Conservation (phyloP, 2,888 invertebrate species). For the Hyppa rectilinea region DNA sequence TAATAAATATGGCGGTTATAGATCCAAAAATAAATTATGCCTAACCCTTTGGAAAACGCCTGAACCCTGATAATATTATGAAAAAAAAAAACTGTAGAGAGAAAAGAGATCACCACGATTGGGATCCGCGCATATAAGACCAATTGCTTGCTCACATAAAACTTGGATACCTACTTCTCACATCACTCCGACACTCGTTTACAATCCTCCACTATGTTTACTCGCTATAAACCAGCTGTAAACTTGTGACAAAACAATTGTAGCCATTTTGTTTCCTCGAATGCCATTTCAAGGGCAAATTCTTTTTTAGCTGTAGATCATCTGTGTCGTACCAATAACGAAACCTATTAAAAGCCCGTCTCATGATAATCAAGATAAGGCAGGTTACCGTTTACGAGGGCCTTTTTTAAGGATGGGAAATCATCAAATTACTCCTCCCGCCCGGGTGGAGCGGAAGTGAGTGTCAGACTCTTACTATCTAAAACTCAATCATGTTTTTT, state of each 20-base stretch:
- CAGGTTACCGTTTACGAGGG: neutral
- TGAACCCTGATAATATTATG: too few relatives aligned
- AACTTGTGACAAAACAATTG: constrained; percentile 18
- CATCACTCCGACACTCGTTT: constrained; percentile 26
- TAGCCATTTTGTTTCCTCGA: constrained; percentile 5
- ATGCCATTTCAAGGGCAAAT: too few relatives aligned
- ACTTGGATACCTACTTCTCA: too few relatives aligned
- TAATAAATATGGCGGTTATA: too few relatives aligned
- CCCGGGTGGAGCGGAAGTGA: too few relatives aligned
- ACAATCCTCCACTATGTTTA: constrained; percentile 16
- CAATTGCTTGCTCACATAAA: too few relatives aligned
- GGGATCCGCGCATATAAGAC: neutral
- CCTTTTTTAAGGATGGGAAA: too few relatives aligned
- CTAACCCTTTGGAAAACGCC: neutral
- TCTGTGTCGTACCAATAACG: neutral
- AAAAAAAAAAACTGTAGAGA: too few relatives aligned
- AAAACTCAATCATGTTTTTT: too few relatives aligned
- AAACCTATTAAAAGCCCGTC: neutral
- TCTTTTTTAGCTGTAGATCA: neutral
- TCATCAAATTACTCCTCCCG: too few relatives aligned
- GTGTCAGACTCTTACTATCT: too few relatives aligned
- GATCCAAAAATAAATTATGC: too few relatives aligned
- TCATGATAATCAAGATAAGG: neutral
- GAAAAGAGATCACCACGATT: neutral
- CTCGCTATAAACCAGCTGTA: constrained; percentile 23